phyloP scores from a whole-genome alignment of 2,113 vertebrate species.

The Cynocephalus volans region DNA sequence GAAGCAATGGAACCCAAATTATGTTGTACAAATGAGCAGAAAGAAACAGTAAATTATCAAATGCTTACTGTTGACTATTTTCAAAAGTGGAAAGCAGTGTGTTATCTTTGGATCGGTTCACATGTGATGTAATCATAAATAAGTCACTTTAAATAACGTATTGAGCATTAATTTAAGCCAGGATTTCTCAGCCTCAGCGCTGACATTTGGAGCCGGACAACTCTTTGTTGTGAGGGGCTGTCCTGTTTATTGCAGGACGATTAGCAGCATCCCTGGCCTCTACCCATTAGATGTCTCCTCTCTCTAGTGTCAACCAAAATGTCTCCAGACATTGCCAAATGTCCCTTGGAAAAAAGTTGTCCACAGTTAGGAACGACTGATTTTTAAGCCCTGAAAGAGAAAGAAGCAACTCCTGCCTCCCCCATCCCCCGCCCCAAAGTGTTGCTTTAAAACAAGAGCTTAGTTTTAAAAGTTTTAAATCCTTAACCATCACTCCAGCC shows the following conservation, averaged over 20 bases:
- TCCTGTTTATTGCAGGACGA: not conserved
- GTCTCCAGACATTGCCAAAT: not conserved
- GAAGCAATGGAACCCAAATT: not conserved
- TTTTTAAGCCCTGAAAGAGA: not conserved
- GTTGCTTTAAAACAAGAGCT: slow-evolving; percentile 4
- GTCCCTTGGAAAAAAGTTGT: not conserved
- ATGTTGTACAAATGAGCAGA: not conserved
- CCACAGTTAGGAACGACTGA: not conserved
- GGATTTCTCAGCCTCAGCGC: not conserved
- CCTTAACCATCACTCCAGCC: not conserved
- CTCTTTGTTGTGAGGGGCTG: not conserved
- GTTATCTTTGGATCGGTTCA: not conserved
- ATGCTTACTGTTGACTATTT: not conserved
- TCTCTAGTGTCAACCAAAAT: not conserved
- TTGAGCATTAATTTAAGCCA: not conserved
- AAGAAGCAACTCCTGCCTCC: not conserved
- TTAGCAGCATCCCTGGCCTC: not conserved
- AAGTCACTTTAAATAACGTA: slow-evolving; percentile 3
- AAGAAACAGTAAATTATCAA: too few species aligned
- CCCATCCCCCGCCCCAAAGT: too few species aligned
- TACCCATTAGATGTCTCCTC: not conserved
- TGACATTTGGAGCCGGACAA: not conserved
- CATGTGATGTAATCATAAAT: not conserved
- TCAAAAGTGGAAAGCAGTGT: not conserved
- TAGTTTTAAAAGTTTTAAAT: slow-evolving; percentile 22